Base-by-base conservation (phyloP, 1,140 invertebrate species). In the Campoletis sonorensis region DNA sequence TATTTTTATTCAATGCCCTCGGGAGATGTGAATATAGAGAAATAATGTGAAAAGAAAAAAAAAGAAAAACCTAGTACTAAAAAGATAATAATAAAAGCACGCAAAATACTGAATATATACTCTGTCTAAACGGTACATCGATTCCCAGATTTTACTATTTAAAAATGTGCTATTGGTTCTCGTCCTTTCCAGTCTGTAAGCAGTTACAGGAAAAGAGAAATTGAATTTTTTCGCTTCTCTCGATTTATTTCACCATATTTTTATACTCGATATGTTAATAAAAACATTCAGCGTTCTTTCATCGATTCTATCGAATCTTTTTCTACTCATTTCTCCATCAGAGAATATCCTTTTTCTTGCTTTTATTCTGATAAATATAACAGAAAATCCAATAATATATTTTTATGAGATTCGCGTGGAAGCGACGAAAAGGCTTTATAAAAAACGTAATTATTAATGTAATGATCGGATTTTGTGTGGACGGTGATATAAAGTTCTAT, bases 81-180 rank as follows among this genome's bases (percentile, higher is more conserved):
- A 58, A n/a, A n/a, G 0, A n/a, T 58, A 4, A n/a, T 21, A n/a
- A 58, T 7, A 21, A 58, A 58, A 58, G 21, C 4, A n/a, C 18
- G 21, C 3, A 10, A 58, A 23, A 58, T n/a, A 58, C 18, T 21
- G 4, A 10, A 21, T n/a, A n/a, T n/a, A n/a, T 21, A 23, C 10
- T 3, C 18, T 21, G 61, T 67, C 4, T 27, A 58, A 18, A 67
- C 30, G 23, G 61, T 67, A 67, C 61, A 10, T 27, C 21, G 4
- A 1, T 58, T 26, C 23, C 4, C 30, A 27, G n/a, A 15, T 67
- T 27, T 23, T 23, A 7, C 23, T 27, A 67, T 27, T 27, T 5
- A 27, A 67, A 67, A 27, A 67, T 67, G 23, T 16, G 26, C 23
- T 27, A 67, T 67, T 67, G 61, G 26, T 67, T 67, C 30, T 73